Base-by-base conservation (phyloP, 1,140 invertebrate species). In the Diabrotica undecimpunctata region DNA sequence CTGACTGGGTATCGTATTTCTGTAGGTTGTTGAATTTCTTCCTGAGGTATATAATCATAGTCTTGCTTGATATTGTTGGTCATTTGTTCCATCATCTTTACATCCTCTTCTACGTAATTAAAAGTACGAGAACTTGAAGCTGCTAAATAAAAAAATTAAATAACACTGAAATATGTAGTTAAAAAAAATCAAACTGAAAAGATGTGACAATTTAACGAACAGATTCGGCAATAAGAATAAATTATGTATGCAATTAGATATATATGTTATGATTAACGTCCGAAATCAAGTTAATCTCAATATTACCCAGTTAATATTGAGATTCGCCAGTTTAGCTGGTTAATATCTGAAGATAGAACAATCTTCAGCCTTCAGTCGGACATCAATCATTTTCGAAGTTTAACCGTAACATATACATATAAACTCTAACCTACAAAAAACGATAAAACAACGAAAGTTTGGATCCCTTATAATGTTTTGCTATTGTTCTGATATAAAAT, bases 1-100 rank as follows among this genome's bases (percentile, higher is more conserved):
- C 85, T 84, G 50, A 90, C 81, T 6, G 88, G 87, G 80, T 83
- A 86, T 11, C 83, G 72, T 25, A 76, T 77, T 12, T 74, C 8
- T 83, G 39, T 83, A 36, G 64, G 82, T 2, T 62, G 54, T 11
- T 39, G 14, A 38, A 57, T 13, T 41, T 62, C 56, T 13, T 58
- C 65, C n/a, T 62, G 68, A 6, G 6, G 52, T 53, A 13, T 25
- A 7, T 66, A 52, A 55, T 67, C 69, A 58, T 68, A 62, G 54
- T 37, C 14, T 36, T 69, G 75, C 67, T 80, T 67, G 69, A 38
- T 57, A 36, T 75, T 71, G 68, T 75, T 67, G 53, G 79, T 77
- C 77, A 82, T 79, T 65, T 79, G 79, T 61, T 79, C 80, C 61
- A 81, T 74, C 36, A 82, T 66, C 55, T 79, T 70, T 64, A 81